Evolutionary conservation across 2,888 invertebrate genomes (phyloP), one percentile per base, ranked within the genome.

Genomic region (Athetis lepigone): DNA sequence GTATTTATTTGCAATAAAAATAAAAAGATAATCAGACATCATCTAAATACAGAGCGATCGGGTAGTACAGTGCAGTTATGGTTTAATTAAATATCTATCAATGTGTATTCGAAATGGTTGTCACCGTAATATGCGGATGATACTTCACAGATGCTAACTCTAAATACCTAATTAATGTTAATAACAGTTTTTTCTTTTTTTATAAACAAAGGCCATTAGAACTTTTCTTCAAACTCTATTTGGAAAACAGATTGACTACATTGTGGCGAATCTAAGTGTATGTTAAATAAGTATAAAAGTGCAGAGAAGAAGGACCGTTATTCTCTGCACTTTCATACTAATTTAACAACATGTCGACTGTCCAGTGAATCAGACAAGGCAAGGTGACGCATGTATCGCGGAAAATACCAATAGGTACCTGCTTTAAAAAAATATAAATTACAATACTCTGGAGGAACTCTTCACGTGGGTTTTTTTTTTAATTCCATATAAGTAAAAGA

Each of bases 341-440:
- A 58, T 63, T 63, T 43, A 46, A 7, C 52, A 55, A 43, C 45
- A 42, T 16, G 13, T 27, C 47, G n/a, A 42, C 49, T 47, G 33
- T 40, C 42, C 36, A 49, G 50, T 77, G 58, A 73, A 50, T 74
- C 70, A 73, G 49, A 61, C 52, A 21, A 52, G 36, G 43, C n/a
- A 29, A 40, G 52, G 50, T 76, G 70, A 76, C 61, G 56, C 63
- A 73, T 61, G 29, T n/a, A 54, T 19, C 5, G 9, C 40, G 57
- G 57, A 58, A 63, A 60, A 56, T 49, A 45, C 47, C 57, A 40
- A 27, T 18, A 19, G 5, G 3, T n/a, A 47, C 56, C n/a, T n/a
- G n/a, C n/a, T 59, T 65, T 70, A 42, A 43, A 50, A 33, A 18
- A 27, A 27, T 9, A 27, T 27, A 4, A 16, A 19, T 27, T 19